These are phyloP conservation scores for Smittia aterrima DNA, from an alignment of 2,888 invertebrate genomes.

Conservation along the genomic window DNA sequence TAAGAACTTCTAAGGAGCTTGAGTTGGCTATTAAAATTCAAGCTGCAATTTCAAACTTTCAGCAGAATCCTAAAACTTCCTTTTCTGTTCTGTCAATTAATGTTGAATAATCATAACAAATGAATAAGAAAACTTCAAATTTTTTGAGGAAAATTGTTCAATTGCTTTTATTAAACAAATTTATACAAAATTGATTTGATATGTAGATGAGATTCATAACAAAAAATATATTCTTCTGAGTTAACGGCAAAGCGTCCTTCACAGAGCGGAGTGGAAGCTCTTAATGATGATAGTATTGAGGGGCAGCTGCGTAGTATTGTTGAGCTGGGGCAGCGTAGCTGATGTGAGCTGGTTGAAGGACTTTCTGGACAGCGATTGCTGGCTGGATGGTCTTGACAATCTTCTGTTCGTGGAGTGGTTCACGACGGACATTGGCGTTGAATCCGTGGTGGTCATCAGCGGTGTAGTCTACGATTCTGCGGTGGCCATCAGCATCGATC, in stretches of 20 bases:
- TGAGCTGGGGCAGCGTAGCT: not conserved
- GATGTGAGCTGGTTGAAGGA: not conserved
- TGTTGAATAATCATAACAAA: too few relatives aligned
- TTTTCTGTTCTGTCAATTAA: too few relatives aligned
- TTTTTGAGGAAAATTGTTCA: too few relatives aligned
- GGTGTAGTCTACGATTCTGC: constrained; percentile 35
- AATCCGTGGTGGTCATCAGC: constrained; percentile 39
- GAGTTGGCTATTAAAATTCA: too few relatives aligned
- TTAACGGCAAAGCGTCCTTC: not conserved
- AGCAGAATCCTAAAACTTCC: too few relatives aligned
- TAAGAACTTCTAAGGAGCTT: too few relatives aligned
- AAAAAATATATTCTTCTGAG: not conserved
- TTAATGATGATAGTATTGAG: constrained; percentile 2
- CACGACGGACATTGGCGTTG: constrained; percentile 34
- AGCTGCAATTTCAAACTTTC: too few relatives aligned
- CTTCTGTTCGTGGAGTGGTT: constrained; percentile 20
- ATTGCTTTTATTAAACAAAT: not conserved
- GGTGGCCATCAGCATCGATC: constrained; percentile 36
- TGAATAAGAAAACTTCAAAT: too few relatives aligned
- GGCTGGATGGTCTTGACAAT: not conserved
- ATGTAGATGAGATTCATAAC: not conserved
- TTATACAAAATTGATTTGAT: constrained; percentile 5
- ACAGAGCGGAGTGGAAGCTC: too few relatives aligned
- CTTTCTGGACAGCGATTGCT: constrained; percentile 21
- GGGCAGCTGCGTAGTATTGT: not conserved